Evolutionary conservation across 1,140 invertebrate species (phyloP).

Genomic region (Pygmarrhopalites habei): DNA sequence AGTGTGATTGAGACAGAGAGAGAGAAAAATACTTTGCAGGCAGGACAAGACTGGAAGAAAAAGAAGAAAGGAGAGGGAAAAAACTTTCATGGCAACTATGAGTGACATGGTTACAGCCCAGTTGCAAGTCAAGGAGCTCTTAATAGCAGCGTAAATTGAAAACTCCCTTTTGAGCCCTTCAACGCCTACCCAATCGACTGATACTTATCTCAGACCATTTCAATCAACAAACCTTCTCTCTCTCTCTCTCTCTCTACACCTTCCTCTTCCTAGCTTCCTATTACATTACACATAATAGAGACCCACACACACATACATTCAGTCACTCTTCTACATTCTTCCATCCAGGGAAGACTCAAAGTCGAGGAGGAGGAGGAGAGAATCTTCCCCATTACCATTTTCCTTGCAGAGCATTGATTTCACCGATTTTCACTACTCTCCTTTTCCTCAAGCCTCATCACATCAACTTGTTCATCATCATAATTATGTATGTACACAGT

Average conservation of each 20-base stretch:
- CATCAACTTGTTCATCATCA: slow-evolving; percentile 6
- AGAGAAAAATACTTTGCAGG: no score
- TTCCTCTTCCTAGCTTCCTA: neutral
- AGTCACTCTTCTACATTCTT: no score
- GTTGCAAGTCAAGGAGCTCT: slow-evolving; percentile 28
- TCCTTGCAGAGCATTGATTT: neutral
- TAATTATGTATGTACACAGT: no score
- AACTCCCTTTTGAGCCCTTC: slow-evolving; percentile 27
- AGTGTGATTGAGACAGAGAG: no score
- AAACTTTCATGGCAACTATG: slow-evolving; percentile 10
- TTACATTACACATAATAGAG: no score
- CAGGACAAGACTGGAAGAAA: neutral
- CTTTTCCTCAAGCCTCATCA: neutral
- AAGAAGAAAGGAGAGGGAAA: neutral
- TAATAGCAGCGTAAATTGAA: slow-evolving; percentile 31
- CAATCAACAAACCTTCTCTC: slow-evolving; percentile 24
- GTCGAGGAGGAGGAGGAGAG: no score
- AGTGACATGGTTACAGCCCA: slow-evolving; percentile 24
- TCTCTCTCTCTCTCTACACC: neutral
- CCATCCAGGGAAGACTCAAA: no score
- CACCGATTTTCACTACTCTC: slow-evolving; percentile 12
- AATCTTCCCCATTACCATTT: neutral
- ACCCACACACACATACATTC: no score
- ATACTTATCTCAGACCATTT: slow-evolving; percentile 27
- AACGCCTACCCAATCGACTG: slow-evolving; percentile 25